Base-by-base conservation (phyloP, 2,113 vertebrate genomes). In the Phylloscopus whistleri region DNA sequence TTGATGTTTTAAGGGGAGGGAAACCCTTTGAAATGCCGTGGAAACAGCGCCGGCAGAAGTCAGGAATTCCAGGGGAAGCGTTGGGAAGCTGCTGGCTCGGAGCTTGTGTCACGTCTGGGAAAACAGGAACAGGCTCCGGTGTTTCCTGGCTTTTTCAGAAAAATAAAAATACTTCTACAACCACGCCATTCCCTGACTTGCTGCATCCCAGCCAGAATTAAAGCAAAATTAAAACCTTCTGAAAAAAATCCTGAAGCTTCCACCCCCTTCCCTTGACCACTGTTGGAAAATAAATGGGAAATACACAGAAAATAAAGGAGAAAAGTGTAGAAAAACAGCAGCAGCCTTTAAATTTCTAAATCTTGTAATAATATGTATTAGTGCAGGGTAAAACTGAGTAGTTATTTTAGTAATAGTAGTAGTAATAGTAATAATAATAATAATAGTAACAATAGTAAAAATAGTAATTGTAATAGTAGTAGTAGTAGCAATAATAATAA, bases 101-200 rank as follows among this genome's bases (percentile, higher is more conserved):
- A 31, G 58, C 16, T 0, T 7, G 48, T 5, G 48, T 10, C 18
- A 2, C 0, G 4, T 8, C 6, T 53, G 53, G 62, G 0, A 49
- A 9, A 24, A 59, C 68, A 52, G 52, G 46, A 87, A 41, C 51
- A 30, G 78, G 8, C 60, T 60, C 67, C 22, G 62, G 0, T n/a
- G 12, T 33, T 87, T 72, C 85, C 82, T 39, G 58, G 6, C 51
- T 27, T n/a, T 49, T 62, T 13, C 62, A 70, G 68, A 75, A 58
- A 75, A 24, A 43, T 16, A 17, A 49, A 39, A 72, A 43, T 22
- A 15, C 18, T 44, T 14, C 35, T 5, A 7, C 22, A 60, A 11
- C 16, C 19, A 6, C 6, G 19, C 55, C 66, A 77, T 11, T 19
- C 48, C 73, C 66, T 3, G 51, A 11, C 33, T 55, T 33, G n/a